These are phyloP conservation scores for Oscheius myriophilus DNA, from an alignment of 2,888 invertebrate genomes.

Conservation along the genomic window DNA sequence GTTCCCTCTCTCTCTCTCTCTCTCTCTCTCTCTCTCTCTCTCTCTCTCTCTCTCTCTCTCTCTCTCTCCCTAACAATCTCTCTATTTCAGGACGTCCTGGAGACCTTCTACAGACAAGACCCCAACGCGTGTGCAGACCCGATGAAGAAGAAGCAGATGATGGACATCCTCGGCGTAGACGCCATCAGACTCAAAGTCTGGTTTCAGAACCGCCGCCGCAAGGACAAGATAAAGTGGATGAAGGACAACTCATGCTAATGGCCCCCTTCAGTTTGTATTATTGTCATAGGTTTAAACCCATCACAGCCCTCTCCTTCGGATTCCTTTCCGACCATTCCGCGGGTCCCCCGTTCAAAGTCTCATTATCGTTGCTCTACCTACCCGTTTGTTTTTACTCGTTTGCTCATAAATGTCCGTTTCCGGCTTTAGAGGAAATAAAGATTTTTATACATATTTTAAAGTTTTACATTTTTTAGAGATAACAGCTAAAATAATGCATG, in stretches of 20 bases:
- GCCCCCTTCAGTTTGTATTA: too few relatives aligned
- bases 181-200: slow-evolving; percentile 50
- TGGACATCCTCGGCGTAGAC: slow-evolving; percentile 40
- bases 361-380: too few relatives aligned
- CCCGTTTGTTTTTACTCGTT: too few relatives aligned
- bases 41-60: slow-evolving; percentile 19
- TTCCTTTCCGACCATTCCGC: too few relatives aligned
- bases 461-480: too few relatives aligned
- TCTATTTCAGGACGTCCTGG: slow-evolving; percentile 38
- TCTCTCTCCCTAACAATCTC: slow-evolving; percentile 10
- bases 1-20: slow-evolving; percentile 20
- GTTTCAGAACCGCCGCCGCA: slow-evolving; percentile 55
- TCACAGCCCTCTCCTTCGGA: too few relatives aligned
- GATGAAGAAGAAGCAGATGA: slow-evolving; percentile 38
- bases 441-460: too few relatives aligned
- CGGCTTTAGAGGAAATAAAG: too few relatives aligned
- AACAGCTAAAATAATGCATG: too few relatives aligned
- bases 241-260: neutral
- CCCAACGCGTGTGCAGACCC: slow-evolving; percentile 56
- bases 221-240: slow-evolving; percentile 42
- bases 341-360: too few relatives aligned
- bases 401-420: too few relatives aligned
- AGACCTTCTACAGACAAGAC: slow-evolving; percentile 44
- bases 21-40: slow-evolving; percentile 22
- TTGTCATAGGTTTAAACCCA: too few relatives aligned